phyloP scores from a whole-genome alignment of 2,888 invertebrate species.

The Rhagonycha lutea region DNA sequence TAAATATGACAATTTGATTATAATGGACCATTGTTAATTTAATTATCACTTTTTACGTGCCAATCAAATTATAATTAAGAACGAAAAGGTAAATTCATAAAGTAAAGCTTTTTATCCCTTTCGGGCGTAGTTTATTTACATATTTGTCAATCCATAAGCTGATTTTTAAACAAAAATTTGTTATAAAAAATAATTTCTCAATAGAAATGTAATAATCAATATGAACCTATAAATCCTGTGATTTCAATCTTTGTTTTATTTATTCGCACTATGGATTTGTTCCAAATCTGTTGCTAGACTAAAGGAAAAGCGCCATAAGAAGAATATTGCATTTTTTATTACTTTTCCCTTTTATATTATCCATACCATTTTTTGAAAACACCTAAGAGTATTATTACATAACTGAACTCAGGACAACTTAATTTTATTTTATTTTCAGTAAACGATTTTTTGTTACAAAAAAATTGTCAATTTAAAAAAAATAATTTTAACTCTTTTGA shows the following conservation, averaged over 20 bases:
- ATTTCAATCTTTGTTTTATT: neutral
- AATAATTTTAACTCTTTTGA: no score
- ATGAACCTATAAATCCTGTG: neutral
- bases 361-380: neutral
- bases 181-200: neutral
- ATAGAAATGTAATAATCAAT: neutral
- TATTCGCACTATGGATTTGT: neutral
- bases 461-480: no score
- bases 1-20: neutral
- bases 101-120: no score
- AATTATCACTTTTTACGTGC: neutral
- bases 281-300: neutral
- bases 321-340: neutral
- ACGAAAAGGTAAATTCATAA: neutral
- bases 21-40: neutral
- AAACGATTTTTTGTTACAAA: neutral
- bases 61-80: neutral
- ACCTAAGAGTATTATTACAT: neutral
- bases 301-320: neutral
- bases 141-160: neutral
- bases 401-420: neutral
- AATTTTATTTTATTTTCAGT: neutral
- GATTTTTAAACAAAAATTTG: no score
- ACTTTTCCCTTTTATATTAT: neutral
- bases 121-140: neutral